Evolutionary conservation across 1,140 invertebrate species (phyloP).

Genomic region (honey bee (Apis mellifera)): DNA sequence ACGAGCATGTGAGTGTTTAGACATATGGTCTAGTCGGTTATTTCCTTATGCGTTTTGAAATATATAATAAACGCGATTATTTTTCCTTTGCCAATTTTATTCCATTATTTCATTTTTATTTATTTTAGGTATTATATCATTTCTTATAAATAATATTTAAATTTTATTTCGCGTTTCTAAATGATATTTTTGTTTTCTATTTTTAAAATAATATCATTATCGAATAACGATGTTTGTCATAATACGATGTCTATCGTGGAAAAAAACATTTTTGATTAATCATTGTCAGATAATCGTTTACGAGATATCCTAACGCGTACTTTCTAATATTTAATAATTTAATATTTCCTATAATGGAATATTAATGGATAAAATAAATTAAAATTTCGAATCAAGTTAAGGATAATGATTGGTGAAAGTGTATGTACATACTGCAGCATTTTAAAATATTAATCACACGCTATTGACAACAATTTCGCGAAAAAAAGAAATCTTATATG

Average conservation of each 20-base stretch:
- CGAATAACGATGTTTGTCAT: background rate
- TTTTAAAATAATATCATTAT: background rate
- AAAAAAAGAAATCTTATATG: background rate
- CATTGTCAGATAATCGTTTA: background rate
- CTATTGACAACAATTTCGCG: background rate
- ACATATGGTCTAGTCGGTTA: too few relatives aligned
- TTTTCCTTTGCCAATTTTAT: background rate
- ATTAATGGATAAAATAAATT: too few relatives aligned
- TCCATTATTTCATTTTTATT: background rate
- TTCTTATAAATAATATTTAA: background rate
- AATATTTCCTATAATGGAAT: background rate
- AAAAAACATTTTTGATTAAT: too few relatives aligned
- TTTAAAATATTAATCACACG: background rate
- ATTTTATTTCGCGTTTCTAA: background rate
- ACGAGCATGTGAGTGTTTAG: too few relatives aligned
- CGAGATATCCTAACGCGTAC: background rate
- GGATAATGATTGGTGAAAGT: background rate
- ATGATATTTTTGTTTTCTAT: background rate
- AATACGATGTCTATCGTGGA: too few relatives aligned
- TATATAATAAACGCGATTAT: background rate
- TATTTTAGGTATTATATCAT: too few relatives aligned
- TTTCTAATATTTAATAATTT: background rate
- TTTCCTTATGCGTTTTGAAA: background rate
- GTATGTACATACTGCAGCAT: background rate
- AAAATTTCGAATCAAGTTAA: background rate